Evolutionary conservation across 2,888 invertebrate species (phyloP), one percentile per base, ranked within the genome.

Genomic region (Ganaspis brasiliensis): DNA sequence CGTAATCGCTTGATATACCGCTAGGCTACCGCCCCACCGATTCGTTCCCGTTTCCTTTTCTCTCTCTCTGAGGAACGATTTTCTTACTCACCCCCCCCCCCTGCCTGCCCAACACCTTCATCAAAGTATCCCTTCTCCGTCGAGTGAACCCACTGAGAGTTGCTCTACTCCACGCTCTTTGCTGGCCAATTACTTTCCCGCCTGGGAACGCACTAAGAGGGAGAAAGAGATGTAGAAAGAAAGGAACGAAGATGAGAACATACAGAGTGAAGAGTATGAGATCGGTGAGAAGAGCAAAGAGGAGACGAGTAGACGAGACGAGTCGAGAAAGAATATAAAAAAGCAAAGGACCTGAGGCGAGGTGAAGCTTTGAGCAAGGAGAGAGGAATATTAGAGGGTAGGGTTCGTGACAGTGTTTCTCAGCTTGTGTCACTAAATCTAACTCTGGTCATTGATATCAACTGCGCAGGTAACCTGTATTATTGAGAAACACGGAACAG

Each of bases 11-110:
- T 75, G 80, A 81, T 87, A 81, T 87, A 88, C 87, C 88, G 87
- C 88, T 88, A 86, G 83, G 86, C 86, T 87, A 87, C 87, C 84
- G 87, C 82, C 86, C 85, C 83, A 81, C 80, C 84, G 84, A 86
- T 88, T 87, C 86, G 86, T 87, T 88, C 88, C 87, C 89, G 87
- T 89, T 88, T 88, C 86, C 84, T 84, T 83, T 79, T 72, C 76
- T 78, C 59, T 59, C 26, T 74, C 59, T 74, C 71, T 56, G 72
- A 71, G 67, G 57, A 63, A 37, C 72, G 72, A 56, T 57, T 72
- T 72, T 72, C 72, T 40, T 56, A 56, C 40, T 40, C 55, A 73
- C 72, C 73, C 75, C 72, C 55, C 57, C 79, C 37, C 74, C 72
- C 19, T 71, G 52, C 70, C 72, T 73, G 19, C 52, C 19, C 52